Base-by-base conservation (phyloP, 2,888 invertebrate genomes). In the Drosophila algonquin region DNA sequence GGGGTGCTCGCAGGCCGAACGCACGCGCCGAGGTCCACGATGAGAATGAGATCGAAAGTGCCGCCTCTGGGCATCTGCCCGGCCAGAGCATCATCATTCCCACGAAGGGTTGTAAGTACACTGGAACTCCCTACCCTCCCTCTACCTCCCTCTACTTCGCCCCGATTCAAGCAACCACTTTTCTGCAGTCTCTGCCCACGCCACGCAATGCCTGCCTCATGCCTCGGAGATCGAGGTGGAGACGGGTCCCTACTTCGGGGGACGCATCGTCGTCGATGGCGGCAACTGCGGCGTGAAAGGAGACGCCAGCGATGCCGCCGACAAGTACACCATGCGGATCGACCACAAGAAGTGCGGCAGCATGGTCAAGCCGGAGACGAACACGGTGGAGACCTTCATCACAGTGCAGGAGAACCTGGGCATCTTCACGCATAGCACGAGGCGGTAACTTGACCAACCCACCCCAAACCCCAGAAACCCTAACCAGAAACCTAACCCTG, bases 371-470 rank as follows among this genome's bases (percentile, higher is more conserved):
- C 95, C 95, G 54, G 96, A 96, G 24, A 92, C 91, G 3, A 92
- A 91, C 71, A 95, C 96, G 0, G 96, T 96, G 27, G 96, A 96
- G 48, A 96, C 96, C 0, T 96, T 96, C 90, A 96, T 97, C 32
- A 94, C 96, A 40, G 97, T 97, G 7, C 96, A 96, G 91, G 97
- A 97, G 91, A 96, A 96, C 92, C 92, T 96, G 64, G 96, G 96
- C 5, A 96, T 97, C 84, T 93, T 97, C 47, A 97, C 97, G 0
- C 96, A 97, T 90, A 96, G 96, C 87, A 96, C 96, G 1, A 92
- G 96, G 77, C 93, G 94, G 94, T 94, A 90, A 87, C 81, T 67
- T 52, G 16, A 50, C 18, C 16, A 1, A 1, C 12, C 18, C 16
- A 1, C 7, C 35, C 21, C 21, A 21, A 35, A 2, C 9, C 2